These are phyloP conservation scores for Charina bottae DNA, from an alignment of 2,113 vertebrate species.

Conservation along the genomic window DNA sequence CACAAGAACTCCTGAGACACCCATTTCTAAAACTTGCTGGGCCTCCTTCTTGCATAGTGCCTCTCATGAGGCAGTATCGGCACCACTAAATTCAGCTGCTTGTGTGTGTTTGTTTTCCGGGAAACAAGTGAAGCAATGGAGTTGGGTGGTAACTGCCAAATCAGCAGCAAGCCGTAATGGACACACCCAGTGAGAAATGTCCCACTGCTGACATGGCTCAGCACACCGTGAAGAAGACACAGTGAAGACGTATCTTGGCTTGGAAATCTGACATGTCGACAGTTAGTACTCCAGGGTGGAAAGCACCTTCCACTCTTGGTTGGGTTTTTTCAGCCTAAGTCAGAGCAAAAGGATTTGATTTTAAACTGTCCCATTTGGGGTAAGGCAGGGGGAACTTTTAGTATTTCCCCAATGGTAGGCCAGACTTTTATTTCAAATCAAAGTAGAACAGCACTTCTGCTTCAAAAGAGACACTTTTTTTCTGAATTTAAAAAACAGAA, in stretches of 20 bases:
- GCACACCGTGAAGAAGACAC: not conserved
- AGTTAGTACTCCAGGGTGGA: conserved; percentile 10
- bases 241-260: conserved; percentile 11
- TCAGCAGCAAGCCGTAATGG: not conserved
- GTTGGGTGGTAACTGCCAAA: not conserved
- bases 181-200: not conserved
- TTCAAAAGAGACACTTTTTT: conserved; percentile 78
- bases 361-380: conserved; percentile 48
- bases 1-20: conserved; percentile 91
- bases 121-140: not conserved
- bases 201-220: conserved; percentile 21
- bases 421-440: conserved; percentile 54
- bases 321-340: conserved; percentile 37
- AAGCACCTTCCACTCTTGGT: conserved; percentile 46
- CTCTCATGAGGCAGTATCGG: conserved; percentile 97
- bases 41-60: conserved; percentile 93
- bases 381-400: conserved; percentile 42
- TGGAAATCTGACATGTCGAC: conserved; percentile 38
- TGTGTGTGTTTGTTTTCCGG: not conserved
- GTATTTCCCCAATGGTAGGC: conserved; percentile 63
- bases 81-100: conserved; percentile 79
- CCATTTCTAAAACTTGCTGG: conserved; percentile 94
- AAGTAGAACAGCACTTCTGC: conserved; percentile 65
- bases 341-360: conserved; percentile 53
- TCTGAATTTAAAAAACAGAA: conserved; percentile 26